phyloP scores from a whole-genome alignment of 2,888 invertebrate species.

The Seladonia tumulorum region DNA sequence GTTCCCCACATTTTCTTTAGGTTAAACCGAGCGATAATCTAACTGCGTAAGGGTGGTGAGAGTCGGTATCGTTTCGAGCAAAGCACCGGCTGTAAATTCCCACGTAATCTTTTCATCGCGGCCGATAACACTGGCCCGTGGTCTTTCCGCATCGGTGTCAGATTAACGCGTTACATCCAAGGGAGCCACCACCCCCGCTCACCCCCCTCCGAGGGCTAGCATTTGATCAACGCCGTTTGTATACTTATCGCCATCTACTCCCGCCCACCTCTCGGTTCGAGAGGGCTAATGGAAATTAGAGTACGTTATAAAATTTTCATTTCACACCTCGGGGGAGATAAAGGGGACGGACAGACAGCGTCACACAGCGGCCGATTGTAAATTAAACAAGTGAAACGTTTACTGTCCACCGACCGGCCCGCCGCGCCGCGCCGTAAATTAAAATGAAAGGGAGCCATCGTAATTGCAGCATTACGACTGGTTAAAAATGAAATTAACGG shows the following conservation, averaged over 20 bases:
- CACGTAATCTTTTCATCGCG: slow-evolving; percentile 72
- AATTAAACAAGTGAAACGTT: slow-evolving; percentile 59
- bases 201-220: background rate
- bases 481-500: slow-evolving; percentile 60
- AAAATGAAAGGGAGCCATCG: slow-evolving; percentile 49
- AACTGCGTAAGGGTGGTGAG: slow-evolving; percentile 17
- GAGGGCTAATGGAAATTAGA: slow-evolving; percentile 57
- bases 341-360: slow-evolving; percentile 26
- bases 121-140: slow-evolving; percentile 68
- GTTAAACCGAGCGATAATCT: slow-evolving; percentile 23
- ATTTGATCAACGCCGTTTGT: slow-evolving; percentile 40
- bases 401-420: slow-evolving; percentile 26
- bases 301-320: slow-evolving; percentile 59
- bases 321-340: slow-evolving; percentile 48
- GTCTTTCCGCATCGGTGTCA: slow-evolving; percentile 45
- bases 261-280: background rate
- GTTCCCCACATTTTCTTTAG: slow-evolving; percentile 2
- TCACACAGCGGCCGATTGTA: slow-evolving; percentile 51
- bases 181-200: background rate
- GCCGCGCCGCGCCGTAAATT: slow-evolving; percentile 44
- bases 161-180: slow-evolving; percentile 51
- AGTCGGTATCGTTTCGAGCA: slow-evolving; percentile 30
- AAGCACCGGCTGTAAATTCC: slow-evolving; percentile 68
- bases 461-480: slow-evolving; percentile 58
- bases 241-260: slow-evolving; percentile 30